Percentiles rank a stretch among this genome's conserved stretches.
Conservation (phyloP, 2,888 invertebrate genomes). For the Rhagonycha lutea region DNA sequence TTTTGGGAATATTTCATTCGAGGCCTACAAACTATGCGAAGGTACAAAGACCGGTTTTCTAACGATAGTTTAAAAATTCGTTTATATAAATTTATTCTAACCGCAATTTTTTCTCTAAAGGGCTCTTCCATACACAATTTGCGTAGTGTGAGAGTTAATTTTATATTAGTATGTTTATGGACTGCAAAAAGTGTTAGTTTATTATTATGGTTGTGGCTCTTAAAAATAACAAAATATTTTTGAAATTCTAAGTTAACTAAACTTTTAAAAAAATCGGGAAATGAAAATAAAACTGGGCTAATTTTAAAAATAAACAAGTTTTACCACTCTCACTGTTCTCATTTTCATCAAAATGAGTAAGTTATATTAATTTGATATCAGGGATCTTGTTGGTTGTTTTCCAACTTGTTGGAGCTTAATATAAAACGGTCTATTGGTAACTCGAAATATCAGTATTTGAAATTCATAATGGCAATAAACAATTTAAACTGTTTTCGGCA, state of each 20-base stretch:
- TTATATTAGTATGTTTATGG: neutral
- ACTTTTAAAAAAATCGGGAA: neutral
- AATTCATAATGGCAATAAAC: neutral
- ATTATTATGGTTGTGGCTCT: neutral
- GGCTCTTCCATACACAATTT: neutral
- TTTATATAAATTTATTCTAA: neutral
- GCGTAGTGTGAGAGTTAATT: neutral
- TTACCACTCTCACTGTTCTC: neutral
- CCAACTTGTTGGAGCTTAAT: neutral
- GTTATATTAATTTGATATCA: neutral
- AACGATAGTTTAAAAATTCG: neutral
- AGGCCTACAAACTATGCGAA: neutral
- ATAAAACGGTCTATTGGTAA: neutral
- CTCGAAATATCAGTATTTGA: neutral
- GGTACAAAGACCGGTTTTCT: neutral
- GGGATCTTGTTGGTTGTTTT: neutral
- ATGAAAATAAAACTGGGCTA: neutral
- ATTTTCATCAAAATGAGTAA: neutral
- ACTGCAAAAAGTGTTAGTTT: neutral
- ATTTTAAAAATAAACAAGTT: neutral
- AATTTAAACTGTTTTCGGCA: neutral
- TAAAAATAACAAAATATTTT: neutral
- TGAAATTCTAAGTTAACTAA: neutral
- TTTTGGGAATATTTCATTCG: neutral
- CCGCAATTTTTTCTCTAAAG: neutral